Evolutionary conservation across 2,888 invertebrate species (phyloP).

Genomic region (Dryococelus australis): DNA sequence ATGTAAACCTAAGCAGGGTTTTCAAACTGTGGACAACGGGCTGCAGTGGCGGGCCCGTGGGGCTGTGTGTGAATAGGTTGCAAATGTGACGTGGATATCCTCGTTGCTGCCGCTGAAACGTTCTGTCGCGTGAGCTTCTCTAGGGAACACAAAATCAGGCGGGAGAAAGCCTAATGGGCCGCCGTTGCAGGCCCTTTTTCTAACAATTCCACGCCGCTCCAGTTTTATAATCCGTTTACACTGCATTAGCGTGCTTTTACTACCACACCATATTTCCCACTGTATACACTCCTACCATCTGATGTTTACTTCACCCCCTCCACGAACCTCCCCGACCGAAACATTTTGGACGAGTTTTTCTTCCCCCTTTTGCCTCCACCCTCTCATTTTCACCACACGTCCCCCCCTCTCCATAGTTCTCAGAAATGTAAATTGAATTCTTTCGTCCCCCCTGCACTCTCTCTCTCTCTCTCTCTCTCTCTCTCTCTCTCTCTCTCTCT

Average conservation of each 20-base stretch:
- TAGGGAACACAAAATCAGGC: too few species aligned
- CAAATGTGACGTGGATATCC: too few species aligned
- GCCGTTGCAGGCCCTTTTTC: neutral
- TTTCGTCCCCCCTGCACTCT: neutral
- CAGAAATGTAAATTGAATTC: constrained; percentile 8
- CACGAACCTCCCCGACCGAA: too few species aligned
- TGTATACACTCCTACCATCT: neutral
- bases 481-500: too few species aligned
- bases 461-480: neutral
- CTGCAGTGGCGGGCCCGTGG: too few species aligned
- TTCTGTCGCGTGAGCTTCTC: too few species aligned
- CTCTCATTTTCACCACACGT: neutral
- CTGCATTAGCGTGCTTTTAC: constrained; percentile 2
- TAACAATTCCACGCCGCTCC: neutral
- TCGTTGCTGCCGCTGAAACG: too few species aligned
- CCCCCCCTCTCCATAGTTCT: neutral
- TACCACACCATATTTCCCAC: neutral
- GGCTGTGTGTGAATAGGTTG: too few species aligned
- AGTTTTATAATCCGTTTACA: constrained; percentile 16
- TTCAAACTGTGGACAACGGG: too few species aligned
- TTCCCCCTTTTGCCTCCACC: neutral
- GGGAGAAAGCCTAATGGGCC: too few species aligned
- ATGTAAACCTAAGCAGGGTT: too few species aligned
- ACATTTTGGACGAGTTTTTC: neutral
- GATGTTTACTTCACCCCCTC: neutral